Percentiles rank a stretch among this genome's conserved stretches.
These are phyloP conservation scores for Heliconius cydno DNA, from an alignment of 2,888 invertebrate genomes.

Conservation along the genomic window DNA sequence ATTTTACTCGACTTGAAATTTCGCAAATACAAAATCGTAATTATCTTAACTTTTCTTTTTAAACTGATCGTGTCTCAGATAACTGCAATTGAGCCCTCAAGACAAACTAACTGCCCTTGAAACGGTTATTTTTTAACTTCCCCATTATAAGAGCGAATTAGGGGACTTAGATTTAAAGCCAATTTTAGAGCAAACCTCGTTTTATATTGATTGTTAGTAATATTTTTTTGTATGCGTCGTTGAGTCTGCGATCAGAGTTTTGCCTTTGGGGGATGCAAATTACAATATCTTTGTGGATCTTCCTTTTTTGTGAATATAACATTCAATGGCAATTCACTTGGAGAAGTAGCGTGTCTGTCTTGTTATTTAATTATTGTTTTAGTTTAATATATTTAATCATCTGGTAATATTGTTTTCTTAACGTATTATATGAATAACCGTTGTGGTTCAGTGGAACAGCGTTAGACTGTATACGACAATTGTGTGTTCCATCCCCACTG, in stretches of 20 bases:
- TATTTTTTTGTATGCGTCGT: slow-evolving; percentile 64
- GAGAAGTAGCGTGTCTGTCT: neutral
- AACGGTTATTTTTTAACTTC: slow-evolving; percentile 76
- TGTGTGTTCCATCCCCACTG: no score
- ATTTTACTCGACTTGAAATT: neutral
- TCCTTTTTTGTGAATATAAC: slow-evolving; percentile 14
- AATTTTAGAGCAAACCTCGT: slow-evolving; percentile 60
- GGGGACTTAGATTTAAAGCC: slow-evolving; percentile 69
- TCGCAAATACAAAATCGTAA: slow-evolving; percentile 55
- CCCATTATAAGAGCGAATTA: slow-evolving; percentile 61
- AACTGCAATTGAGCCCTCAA: slow-evolving; percentile 57
- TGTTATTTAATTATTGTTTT: neutral
- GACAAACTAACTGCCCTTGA: slow-evolving; percentile 74
- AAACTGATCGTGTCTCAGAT: slow-evolving; percentile 58
- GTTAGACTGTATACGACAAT: no score
- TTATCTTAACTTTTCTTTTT: slow-evolving; percentile 73
- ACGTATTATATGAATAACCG: no score
- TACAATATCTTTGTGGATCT: slow-evolving; percentile 2
- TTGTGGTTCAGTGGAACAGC: no score
- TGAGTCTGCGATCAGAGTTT: slow-evolving; percentile 55
- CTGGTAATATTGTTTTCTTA: no score
- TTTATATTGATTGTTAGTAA: slow-evolving; percentile 72
- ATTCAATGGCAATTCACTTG: neutral
- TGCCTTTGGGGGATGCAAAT: slow-evolving; percentile 35
- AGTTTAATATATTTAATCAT: neutral